Evolutionary conservation across 2,888 invertebrate species (phyloP), one percentile per base, ranked within the genome.

Genomic region (Timema cristinae): DNA sequence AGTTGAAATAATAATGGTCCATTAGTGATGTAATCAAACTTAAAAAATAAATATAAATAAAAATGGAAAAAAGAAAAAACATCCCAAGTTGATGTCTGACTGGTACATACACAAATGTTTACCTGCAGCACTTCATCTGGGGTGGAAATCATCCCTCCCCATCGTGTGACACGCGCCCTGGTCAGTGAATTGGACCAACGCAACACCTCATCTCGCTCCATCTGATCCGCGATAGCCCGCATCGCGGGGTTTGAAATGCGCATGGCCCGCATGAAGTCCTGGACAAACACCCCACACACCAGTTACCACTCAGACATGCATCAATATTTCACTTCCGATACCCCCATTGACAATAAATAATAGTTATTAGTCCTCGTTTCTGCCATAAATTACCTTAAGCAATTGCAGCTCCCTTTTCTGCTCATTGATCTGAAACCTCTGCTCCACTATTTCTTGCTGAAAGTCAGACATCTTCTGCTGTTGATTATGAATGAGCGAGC

Each of bases 91-190:
- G 32, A 32, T 32, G 32, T 32, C 32, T 32, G 32, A 32, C 32
- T 32, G 32, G 32, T 32, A 32, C 32, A 32, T 32, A 32, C 32
- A 32, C 32, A 32, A 32, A 32, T 32, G 32, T 32, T 32, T 81
- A 94, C 94, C 89, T 94, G 94, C 77, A 97, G 85, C 70, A 94
- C 91, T 82, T 95, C 94, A 81, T 98, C 97, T 0, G 98, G 98
- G 11, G 98, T 98, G 50, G 97, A 97, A 79, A 98, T 98, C 96
- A 98, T 97, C 71, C 97, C 97, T 71, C 97, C 98, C 98, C 97
- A 98, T 72, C 97, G 88, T 0, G 96, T 96, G 66, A 98, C 97
- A 73, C 96, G 85, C 16, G 95, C 95, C 66, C 94, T 84, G 0
- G 93, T 86, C 67, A 96, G 83, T 0, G 93, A 90, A 77, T 88